phyloP scores from a whole-genome alignment of 2,113 vertebrate genomes.

The Thermophis baileyi region DNA sequence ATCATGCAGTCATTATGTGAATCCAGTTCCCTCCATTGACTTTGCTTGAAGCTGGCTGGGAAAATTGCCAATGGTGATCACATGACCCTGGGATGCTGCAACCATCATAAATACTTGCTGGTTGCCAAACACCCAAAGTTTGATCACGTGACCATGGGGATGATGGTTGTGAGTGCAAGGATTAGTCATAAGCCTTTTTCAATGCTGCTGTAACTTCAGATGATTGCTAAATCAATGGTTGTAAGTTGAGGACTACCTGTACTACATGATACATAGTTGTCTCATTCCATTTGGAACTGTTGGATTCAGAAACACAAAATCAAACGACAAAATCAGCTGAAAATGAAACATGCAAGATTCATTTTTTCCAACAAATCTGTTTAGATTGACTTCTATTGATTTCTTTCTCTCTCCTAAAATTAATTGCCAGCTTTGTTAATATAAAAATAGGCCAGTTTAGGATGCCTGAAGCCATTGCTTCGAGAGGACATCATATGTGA shows the following conservation, averaged over 20 bases:
- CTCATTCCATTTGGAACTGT: not conserved
- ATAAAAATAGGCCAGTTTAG: not conserved
- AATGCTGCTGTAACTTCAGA: too few species aligned
- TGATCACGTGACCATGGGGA: too few species aligned
- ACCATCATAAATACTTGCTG: too few species aligned
- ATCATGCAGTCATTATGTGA: too few species aligned
- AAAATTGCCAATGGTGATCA: too few species aligned
- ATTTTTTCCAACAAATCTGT: not conserved
- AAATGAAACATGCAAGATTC: not conserved
- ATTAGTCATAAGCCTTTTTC: too few species aligned
- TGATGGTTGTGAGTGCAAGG: too few species aligned
- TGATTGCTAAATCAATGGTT: too few species aligned
- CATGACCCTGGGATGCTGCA: too few species aligned
- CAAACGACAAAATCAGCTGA: not conserved
- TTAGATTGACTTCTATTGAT: not conserved
- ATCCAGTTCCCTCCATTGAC: too few species aligned
- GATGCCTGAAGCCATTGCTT: not conserved
- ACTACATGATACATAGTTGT: not conserved
- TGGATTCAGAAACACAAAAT: not conserved
- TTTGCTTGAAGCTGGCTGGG: too few species aligned
- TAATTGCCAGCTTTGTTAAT: not conserved
- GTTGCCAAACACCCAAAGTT: too few species aligned
- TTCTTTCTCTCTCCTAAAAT: not conserved
- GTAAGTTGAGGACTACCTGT: not conserved
- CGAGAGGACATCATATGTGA: not conserved